Evolutionary conservation across 2,113 vertebrate species (phyloP).

Genomic region (Myodes glareolus): DNA sequence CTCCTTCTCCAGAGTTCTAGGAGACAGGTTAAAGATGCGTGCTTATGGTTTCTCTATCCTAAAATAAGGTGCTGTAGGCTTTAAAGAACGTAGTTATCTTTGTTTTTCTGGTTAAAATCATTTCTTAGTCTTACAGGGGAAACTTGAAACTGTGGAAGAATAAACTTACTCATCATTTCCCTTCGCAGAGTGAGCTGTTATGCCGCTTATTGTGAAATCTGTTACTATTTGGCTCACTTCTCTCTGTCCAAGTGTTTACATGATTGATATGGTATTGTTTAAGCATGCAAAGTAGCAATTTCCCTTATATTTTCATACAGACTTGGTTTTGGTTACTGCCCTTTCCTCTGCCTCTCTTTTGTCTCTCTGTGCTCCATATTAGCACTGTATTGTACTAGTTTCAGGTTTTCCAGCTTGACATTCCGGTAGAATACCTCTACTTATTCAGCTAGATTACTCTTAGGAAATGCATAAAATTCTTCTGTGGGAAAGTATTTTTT

Average conservation of each 20-base stretch:
- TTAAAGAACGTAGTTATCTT: neutral
- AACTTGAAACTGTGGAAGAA: neutral
- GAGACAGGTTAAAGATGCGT: neutral
- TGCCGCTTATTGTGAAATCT: neutral
- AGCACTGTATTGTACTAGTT: neutral
- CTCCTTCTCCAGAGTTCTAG: neutral
- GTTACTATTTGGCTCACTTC: neutral
- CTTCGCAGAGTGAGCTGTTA: neutral
- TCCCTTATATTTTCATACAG: neutral
- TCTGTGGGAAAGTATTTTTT: neutral
- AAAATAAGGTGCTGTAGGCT: neutral
- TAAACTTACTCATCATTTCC: neutral
- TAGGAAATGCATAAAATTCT: neutral
- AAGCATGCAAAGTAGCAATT: neutral
- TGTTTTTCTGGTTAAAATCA: conserved; percentile 34
- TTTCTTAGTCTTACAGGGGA: neutral
- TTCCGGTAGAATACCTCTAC: neutral
- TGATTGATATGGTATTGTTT: neutral
- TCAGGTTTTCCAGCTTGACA: neutral
- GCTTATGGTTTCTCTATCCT: neutral
- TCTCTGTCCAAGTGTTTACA: neutral
- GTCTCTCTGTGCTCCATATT: neutral
- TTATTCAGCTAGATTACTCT: neutral
- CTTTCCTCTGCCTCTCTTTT: neutral
- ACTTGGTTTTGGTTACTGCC: neutral